Evolutionary conservation across 2,888 invertebrate genomes (phyloP), one percentile per base, ranked within the genome.

Genomic region (Drosophila greeni): DNA sequence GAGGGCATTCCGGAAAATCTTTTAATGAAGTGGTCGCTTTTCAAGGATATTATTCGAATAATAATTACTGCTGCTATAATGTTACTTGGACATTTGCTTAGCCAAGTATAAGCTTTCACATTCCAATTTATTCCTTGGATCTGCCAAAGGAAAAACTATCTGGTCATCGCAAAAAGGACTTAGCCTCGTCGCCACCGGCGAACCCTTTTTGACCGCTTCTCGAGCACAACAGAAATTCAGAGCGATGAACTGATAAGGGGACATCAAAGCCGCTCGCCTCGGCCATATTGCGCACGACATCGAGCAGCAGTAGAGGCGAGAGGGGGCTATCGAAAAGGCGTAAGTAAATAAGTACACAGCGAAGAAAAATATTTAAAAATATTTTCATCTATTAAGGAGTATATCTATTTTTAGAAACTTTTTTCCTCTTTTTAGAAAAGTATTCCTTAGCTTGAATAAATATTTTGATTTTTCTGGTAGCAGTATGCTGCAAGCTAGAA

Each of bases 171-270:
- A 48, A 26, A 55, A 56, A 49, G 42, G 56, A 31, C 66, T 66
- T 67, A 53, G 31, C 56, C 47, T 42, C 40, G 47, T 34, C 53
- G 33, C 34, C 45, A 40, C 40, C 34, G 47, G 56, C 56, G 29
- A 56, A 75, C 66, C 75, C 74, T 76, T 79, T 70, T 69, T 29
- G 66, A 31, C 42, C 29, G 29, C 45, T 39, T 26, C 51, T 43
- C 33, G 20, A 51, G 51, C 23, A 36, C 29, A 53, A 40, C 49
- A 39, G 71, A 52, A 52, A 74, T 51, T 48, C 64, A 71, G 67
- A 47, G 56, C 82, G 79, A 79, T 82, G 84, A 78, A 75, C 84
- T 66, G 70, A 80, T 80, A 82, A 69, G 72, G 55, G 66, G 40
- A 82, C 84, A 84, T 80, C 82, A 80, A 80, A 80, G 79, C 57